phyloP scores from a whole-genome alignment of 2,797 vertebrate species.

The Notolepis coatsorum region DNA sequence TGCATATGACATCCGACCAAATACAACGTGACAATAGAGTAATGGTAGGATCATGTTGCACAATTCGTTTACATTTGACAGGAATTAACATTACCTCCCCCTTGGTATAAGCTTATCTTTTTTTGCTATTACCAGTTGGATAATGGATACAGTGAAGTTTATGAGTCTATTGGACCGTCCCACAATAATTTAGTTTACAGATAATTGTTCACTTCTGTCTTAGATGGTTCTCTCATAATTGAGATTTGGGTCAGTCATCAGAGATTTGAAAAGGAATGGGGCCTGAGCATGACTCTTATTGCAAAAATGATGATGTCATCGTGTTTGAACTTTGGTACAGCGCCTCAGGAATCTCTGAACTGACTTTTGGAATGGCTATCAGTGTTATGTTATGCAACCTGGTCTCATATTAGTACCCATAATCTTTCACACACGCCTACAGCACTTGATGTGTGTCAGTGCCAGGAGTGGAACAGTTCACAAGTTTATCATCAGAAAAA shows the following conservation, averaged over 20 bases:
- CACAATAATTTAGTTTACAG: no score
- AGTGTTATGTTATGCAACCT: conserved; percentile 56
- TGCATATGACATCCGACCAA: neutral
- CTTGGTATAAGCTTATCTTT: no score
- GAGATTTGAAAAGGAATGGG: conserved; percentile 8
- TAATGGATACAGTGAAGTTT: no score
- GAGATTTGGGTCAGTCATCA: neutral
- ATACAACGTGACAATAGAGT: neutral
- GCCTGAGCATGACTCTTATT: conserved; percentile 39
- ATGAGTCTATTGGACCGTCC: no score
- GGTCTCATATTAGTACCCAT: conserved; percentile 47
- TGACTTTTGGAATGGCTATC: conserved; percentile 63
- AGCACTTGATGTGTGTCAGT: no score
- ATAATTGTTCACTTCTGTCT: no score
- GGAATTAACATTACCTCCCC: no score
- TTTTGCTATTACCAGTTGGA: no score
- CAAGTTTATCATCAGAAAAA: no score
- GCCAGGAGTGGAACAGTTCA: no score
- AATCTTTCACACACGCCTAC: conserved; percentile 10
- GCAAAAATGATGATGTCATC: conserved; percentile 22
- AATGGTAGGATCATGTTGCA: neutral
- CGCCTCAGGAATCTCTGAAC: conserved; percentile 49
- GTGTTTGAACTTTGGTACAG: conserved; percentile 69
- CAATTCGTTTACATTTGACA: no score
- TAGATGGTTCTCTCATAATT: neutral